A percentile compares a stretch with the other conserved stretches of the same genome.
phyloP scores from a whole-genome alignment of 2,113 vertebrate species.

The Trogon surrucura region DNA sequence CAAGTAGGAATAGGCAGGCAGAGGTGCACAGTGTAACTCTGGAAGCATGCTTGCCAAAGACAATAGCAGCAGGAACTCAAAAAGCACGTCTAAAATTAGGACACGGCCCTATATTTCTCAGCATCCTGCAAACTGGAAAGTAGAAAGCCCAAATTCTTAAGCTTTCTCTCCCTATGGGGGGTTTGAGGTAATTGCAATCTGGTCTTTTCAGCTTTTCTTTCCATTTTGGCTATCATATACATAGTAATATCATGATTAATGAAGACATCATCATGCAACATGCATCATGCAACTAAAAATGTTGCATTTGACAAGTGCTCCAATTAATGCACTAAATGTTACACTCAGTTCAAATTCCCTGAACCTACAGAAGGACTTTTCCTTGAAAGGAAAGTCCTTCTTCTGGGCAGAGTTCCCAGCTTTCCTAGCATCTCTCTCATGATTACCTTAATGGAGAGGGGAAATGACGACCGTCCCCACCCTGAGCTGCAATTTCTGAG shows the following conservation, averaged over 20 bases:
- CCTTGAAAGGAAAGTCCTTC: slow-evolving; percentile 12
- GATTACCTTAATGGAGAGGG: neutral
- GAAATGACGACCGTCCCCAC: neutral
- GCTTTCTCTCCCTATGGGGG: neutral
- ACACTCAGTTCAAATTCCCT: slow-evolving; percentile 8
- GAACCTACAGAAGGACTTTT: neutral
- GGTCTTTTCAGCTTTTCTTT: slow-evolving; percentile 12
- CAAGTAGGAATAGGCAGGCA: neutral
- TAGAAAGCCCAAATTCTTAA: neutral
- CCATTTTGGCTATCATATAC: neutral
- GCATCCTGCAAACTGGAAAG: neutral
- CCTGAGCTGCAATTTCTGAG: neutral
- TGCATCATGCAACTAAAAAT: too few species aligned
- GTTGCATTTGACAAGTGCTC: slow-evolving; percentile 32
- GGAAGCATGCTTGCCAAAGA: neutral
- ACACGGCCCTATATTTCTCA: neutral
- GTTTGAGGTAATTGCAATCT: neutral
- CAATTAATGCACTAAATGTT: slow-evolving; percentile 35
- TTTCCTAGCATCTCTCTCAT: neutral
- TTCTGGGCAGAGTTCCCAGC: slow-evolving; percentile 24
- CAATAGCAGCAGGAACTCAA: neutral
- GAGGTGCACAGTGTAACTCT: neutral
- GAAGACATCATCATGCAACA: slow-evolving; percentile 7
- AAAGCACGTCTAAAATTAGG: neutral
- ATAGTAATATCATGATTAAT: slow-evolving; percentile 5